Conservation (phyloP, 2,888 invertebrate genomes). For the Lamproptera curius region DNA sequence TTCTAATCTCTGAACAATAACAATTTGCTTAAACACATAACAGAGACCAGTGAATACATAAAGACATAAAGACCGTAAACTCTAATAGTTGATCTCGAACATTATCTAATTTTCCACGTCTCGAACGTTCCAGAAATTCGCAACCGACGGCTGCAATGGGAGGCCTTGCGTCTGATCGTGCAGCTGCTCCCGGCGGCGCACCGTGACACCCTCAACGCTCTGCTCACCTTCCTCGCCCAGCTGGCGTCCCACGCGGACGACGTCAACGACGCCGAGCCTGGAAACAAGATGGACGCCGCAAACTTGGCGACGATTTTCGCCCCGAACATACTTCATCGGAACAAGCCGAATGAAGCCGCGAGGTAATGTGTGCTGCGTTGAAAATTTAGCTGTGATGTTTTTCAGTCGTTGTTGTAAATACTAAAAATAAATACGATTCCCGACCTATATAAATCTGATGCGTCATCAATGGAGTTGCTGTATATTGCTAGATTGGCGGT, state of each 20-base stretch:
- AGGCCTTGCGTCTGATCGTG: constrained; percentile 89
- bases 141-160: constrained; percentile 88
- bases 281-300: constrained; percentile 96
- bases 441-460: too few species aligned
- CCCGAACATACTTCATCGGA: constrained; percentile 92
- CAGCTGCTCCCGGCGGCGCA: constrained; percentile 92
- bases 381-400: too few species aligned
- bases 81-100: too few species aligned
- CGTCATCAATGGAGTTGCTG: too few species aligned
- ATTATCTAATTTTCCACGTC: too few species aligned
- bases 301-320: constrained; percentile 96
- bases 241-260: constrained; percentile 87
- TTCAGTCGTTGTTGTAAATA: too few species aligned
- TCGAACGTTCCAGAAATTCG: constrained; percentile 81
- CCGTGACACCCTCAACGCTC: constrained; percentile 91
- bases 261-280: constrained; percentile 81
- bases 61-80: too few species aligned
- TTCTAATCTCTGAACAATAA: too few species aligned
- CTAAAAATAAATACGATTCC: too few species aligned
- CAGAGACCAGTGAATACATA: too few species aligned
- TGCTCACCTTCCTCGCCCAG: constrained; percentile 89
- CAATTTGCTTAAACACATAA: too few species aligned
- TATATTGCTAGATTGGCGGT: too few species aligned
- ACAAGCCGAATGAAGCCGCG: constrained; percentile 79
- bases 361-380: constrained; percentile 37